Conservation (phyloP, 2,888 invertebrate genomes). For the Acleris cristana region DNA sequence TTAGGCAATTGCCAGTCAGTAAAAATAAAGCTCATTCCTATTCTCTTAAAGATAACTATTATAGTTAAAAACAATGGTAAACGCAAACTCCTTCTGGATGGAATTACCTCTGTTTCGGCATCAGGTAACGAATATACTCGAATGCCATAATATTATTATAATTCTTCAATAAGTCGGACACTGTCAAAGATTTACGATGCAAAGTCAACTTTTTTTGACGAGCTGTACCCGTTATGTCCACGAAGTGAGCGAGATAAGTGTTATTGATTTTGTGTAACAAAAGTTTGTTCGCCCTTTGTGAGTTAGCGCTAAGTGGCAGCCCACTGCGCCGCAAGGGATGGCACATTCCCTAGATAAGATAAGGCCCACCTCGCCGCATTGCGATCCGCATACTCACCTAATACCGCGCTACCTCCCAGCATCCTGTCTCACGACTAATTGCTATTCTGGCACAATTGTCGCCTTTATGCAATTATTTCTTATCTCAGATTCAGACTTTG, state of each 20-base stretch:
- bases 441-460: conserved; percentile 34
- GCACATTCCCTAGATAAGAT: conserved; percentile 80
- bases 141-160: conserved; percentile 52
- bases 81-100: conserved; percentile 23
- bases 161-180: conserved; percentile 48
- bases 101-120: conserved; percentile 35
- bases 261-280: conserved; percentile 73
- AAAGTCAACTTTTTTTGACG: conserved; percentile 53
- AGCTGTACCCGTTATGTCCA: conserved; percentile 63
- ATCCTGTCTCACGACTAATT: conserved; percentile 45
- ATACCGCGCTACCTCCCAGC: conserved; percentile 42
- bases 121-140: conserved; percentile 49
- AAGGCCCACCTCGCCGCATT: conserved; percentile 60
- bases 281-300: conserved; percentile 64
- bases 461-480: conserved; percentile 28
- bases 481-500: conserved; percentile 32
- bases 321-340: conserved; percentile 65
- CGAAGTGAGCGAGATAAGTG: conserved; percentile 65
- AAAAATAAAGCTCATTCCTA: background rate
- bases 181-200: conserved; percentile 58
- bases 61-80: conserved; percentile 11
- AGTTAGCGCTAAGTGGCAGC: conserved; percentile 72
- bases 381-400: conserved; percentile 71
- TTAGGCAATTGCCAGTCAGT: no score
- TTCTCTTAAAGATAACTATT: background rate